These are phyloP conservation scores for Smutsia gigantea DNA, from an alignment of 2,797 vertebrate species.

Conservation along the genomic window DNA sequence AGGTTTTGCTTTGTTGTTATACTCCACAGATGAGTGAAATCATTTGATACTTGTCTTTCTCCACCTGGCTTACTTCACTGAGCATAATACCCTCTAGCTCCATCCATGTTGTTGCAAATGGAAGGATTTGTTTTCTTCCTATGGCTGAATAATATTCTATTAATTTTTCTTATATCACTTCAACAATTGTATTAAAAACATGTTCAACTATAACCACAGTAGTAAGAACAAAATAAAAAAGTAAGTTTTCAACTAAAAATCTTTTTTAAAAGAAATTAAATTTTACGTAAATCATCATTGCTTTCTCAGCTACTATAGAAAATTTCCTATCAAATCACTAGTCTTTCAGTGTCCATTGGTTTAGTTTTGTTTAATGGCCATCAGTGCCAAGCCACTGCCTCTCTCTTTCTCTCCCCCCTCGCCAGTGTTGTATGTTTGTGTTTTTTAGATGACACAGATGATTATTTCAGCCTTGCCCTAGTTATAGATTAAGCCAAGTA, in stretches of 20 bases:
- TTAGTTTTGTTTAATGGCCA: not conserved
- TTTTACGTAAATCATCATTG: not conserved
- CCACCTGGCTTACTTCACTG: too few species aligned
- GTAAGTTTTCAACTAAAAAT: conserved; percentile 25
- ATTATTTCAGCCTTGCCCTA: conserved; percentile 47
- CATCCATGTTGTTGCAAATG: too few species aligned
- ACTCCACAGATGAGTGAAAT: too few species aligned
- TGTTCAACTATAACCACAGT: not conserved
- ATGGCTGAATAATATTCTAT: not conserved
- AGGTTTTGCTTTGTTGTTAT: too few species aligned
- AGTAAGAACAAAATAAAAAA: conserved; percentile 14
- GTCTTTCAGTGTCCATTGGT: not conserved
- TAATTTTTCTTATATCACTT: not conserved
- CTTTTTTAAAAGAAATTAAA: conserved; percentile 7
- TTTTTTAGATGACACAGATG: conserved; percentile 15
- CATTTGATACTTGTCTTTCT: too few species aligned
- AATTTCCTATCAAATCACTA: conserved; percentile 35
- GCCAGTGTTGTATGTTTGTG: not conserved
- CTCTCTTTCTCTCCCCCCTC: not conserved
- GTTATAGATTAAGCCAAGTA: conserved; percentile 51
- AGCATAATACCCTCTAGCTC: too few species aligned
- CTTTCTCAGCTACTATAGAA: conserved; percentile 20
- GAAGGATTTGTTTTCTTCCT: too few species aligned
- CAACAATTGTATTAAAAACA: not conserved
- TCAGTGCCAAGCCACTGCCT: not conserved